Conservation (phyloP, 1,140 invertebrate species). For the Luehdorfia chinensis region DNA sequence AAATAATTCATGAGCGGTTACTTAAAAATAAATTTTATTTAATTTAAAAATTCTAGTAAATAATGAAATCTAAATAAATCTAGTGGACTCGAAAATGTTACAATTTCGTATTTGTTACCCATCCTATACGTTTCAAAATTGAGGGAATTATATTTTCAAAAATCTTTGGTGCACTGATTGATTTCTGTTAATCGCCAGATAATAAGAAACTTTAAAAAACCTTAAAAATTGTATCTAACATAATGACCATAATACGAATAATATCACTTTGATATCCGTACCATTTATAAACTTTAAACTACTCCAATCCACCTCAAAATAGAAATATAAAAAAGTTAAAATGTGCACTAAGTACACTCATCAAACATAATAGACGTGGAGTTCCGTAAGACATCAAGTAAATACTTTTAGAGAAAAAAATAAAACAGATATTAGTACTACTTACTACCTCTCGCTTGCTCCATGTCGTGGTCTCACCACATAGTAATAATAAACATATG, state of each 20-base stretch:
- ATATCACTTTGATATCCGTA: conserved; percentile 51
- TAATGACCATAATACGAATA: conserved; percentile 50
- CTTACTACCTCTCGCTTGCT: too few relatives aligned
- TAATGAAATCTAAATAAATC: conserved; percentile 14
- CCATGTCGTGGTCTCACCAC: too few relatives aligned
- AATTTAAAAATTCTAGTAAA: conserved; percentile 14
- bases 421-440: too few relatives aligned
- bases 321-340: conserved; percentile 28
- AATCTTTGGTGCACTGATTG: conserved; percentile 29
- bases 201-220: conserved; percentile 12
- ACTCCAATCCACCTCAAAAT: conserved; percentile 26
- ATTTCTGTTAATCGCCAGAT: conserved; percentile 22
- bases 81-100: conserved; percentile 13
- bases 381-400: conserved; percentile 41
- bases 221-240: conserved; percentile 22
- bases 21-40: conserved; percentile 11
- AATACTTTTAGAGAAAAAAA: too few relatives aligned
- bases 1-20: conserved; percentile 11
- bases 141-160: conserved; percentile 17
- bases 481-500: too few relatives aligned
- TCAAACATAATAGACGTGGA: conserved; percentile 19
- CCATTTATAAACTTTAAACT: conserved; percentile 34
- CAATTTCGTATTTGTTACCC: conserved; percentile 7
- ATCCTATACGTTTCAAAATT: conserved; percentile 3
- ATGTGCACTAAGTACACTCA: conserved; percentile 30